phyloP scores from a whole-genome alignment of 2,113 vertebrate genomes.

The Otocyon megalotis region DNA sequence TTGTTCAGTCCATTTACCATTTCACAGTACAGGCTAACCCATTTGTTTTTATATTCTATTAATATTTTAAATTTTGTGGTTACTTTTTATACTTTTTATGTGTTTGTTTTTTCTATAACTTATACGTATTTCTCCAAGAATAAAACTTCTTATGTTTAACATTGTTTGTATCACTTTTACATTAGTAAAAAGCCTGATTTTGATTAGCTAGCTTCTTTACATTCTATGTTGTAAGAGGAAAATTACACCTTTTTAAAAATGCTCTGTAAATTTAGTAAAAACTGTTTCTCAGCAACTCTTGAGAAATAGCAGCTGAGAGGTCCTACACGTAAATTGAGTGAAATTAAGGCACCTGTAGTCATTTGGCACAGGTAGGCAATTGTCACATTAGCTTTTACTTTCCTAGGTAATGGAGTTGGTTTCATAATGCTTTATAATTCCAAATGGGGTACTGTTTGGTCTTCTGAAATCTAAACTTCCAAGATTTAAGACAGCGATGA shows the following conservation, averaged over 20 bases:
- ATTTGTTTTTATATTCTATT: neutral
- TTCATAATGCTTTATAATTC: neutral
- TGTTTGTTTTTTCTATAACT: neutral
- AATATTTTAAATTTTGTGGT: neutral
- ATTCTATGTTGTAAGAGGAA: neutral
- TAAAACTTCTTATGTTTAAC: neutral
- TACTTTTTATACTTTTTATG: neutral
- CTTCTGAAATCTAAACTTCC: slow-evolving; percentile 20
- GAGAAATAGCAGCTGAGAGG: neutral
- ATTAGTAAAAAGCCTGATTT: neutral
- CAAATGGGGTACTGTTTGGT: neutral
- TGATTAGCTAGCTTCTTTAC: neutral
- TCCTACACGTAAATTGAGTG: neutral
- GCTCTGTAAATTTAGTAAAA: neutral
- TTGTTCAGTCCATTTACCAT: neutral
- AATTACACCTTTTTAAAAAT: neutral
- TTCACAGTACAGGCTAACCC: neutral
- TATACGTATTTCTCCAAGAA: neutral
- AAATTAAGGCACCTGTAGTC: neutral
- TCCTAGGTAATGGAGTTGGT: slow-evolving; percentile 4
- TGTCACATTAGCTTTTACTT: neutral
- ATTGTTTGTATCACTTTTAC: neutral
- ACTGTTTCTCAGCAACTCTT: neutral
- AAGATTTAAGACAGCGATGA: slow-evolving; percentile 39
- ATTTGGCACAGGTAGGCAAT: neutral